Evolutionary conservation across 2,113 vertebrate genomes (phyloP).

Genomic region (Caranx ignobilis): DNA sequence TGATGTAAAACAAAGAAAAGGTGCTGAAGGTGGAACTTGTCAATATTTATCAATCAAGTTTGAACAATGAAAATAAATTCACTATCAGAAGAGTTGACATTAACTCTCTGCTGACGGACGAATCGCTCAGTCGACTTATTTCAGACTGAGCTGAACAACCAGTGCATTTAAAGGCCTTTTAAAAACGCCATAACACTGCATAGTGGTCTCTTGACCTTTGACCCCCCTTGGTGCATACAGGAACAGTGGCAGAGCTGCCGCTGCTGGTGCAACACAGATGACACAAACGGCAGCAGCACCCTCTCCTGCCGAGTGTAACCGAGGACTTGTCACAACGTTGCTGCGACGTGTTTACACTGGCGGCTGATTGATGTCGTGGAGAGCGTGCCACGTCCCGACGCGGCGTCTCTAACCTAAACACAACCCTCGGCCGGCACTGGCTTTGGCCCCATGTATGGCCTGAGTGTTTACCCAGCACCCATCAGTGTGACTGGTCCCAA

Average conservation of each 20-base stretch:
- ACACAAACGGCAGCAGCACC: conserved; percentile 19
- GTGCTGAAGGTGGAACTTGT: too few relatives aligned
- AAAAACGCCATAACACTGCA: too few relatives aligned
- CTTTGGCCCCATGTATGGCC: conserved; percentile 74
- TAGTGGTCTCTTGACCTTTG: conserved; percentile 15
- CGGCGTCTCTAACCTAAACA: conserved; percentile 61
- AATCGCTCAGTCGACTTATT: too few relatives aligned
- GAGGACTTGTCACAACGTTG: conserved; percentile 35
- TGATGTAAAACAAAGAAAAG: too few relatives aligned
- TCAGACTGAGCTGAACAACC: too few relatives aligned
- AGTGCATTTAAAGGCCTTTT: too few relatives aligned
- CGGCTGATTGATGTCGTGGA: conserved; percentile 65
- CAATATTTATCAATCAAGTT: too few relatives aligned
- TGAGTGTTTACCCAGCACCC: conserved; percentile 63
- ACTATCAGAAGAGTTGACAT: too few relatives aligned
- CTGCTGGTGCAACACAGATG: neutral
- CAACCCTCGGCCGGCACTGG: conserved; percentile 43
- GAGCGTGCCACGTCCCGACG: conserved; percentile 60
- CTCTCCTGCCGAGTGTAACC: conserved; percentile 46
- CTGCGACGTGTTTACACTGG: conserved; percentile 69
- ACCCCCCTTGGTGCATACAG: neutral
- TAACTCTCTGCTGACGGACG: too few relatives aligned
- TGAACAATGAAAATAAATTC: too few relatives aligned
- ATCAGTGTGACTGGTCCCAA: conserved; percentile 62
- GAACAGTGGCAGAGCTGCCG: conserved; percentile 5